Conservation (phyloP, 2,797 vertebrate species). For the Phylloscopus collybita region DNA sequence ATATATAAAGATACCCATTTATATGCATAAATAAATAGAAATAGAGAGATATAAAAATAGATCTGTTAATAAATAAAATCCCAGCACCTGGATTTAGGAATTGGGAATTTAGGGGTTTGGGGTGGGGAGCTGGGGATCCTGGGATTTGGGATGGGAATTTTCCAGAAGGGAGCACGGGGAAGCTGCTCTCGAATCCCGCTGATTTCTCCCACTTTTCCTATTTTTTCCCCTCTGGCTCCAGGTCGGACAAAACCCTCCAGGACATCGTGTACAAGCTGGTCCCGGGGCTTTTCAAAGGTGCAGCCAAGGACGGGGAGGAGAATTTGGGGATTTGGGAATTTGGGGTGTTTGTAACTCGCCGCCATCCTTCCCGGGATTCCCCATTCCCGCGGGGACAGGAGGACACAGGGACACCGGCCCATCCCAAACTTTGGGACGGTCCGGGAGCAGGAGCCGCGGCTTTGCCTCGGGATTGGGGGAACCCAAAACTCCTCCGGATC, state of each 20-base stretch:
- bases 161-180: too few relatives aligned
- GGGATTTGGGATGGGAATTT: not conserved
- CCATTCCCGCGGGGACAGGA: not conserved
- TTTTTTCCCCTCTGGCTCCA: not conserved
- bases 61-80: too few relatives aligned
- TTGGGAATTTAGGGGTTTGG: not conserved
- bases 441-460: not conserved
- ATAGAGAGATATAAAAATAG: too few relatives aligned
- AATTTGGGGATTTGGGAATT: not conserved
- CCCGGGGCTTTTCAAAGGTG: constrained; percentile 86
- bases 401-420: not conserved
- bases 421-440: rapidly evolving
- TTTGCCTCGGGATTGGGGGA: not conserved
- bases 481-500: not conserved
- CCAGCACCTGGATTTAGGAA: too few relatives aligned
- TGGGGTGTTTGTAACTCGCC: rapidly evolving
- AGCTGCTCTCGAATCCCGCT: not conserved
- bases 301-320: rapidly evolving
- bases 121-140: not conserved
- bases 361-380: not conserved
- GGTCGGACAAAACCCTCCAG: constrained; percentile 84
- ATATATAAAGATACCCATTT: too few relatives aligned
- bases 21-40: too few relatives aligned
- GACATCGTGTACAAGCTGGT: constrained; percentile 87
- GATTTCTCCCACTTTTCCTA: not conserved